Conservation (phyloP, 2,113 vertebrate species). For the Dicaeum eximium region DNA sequence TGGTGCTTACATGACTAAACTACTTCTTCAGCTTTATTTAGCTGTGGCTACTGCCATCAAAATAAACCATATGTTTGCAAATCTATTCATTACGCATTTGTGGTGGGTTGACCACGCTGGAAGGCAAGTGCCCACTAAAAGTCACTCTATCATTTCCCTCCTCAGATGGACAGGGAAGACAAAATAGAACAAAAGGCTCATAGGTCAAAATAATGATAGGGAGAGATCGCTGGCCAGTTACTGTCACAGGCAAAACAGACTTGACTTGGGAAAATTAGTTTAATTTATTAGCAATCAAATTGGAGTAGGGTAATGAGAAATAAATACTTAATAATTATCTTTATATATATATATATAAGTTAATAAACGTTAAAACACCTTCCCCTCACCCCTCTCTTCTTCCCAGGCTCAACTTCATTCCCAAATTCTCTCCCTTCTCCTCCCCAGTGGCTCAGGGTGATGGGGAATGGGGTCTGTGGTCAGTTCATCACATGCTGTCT, state of each 20-base stretch:
- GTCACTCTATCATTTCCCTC: background rate
- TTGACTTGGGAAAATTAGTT: background rate
- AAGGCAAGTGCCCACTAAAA: background rate
- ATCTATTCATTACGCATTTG: background rate
- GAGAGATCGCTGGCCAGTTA: background rate
- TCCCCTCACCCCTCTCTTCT: background rate
- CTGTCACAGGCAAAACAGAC: background rate
- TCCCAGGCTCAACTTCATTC: background rate
- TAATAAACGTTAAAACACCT: background rate
- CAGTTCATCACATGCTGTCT: background rate
- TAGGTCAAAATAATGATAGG: background rate
- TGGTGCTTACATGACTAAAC: background rate
- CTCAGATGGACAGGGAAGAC: background rate
- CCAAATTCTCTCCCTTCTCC: background rate
- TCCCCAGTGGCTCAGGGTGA: background rate
- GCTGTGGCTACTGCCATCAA: background rate
- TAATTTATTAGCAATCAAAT: background rate
- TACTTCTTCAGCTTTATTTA: background rate
- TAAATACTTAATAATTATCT: background rate
- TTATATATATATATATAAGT: background rate
- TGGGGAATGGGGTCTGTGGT: background rate
- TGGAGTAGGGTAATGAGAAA: background rate
- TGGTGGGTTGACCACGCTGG: background rate
- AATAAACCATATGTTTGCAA: conserved; percentile 2
- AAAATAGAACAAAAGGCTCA: background rate